Percentiles rank a stretch among this genome's conserved stretches.
phyloP scores from a whole-genome alignment of 2,888 invertebrate species.

The Thera obeliscata region DNA sequence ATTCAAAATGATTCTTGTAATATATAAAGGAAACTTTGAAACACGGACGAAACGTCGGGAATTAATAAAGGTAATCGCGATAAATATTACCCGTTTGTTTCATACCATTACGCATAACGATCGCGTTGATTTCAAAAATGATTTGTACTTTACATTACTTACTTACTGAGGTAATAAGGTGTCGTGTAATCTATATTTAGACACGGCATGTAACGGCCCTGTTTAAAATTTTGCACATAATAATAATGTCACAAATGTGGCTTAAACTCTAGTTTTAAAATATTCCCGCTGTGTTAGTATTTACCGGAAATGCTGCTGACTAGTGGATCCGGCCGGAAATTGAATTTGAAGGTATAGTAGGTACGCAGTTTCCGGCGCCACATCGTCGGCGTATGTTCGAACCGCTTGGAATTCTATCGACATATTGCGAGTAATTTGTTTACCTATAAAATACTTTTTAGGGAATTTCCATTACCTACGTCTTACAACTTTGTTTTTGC shows the following conservation, averaged over 20 bases:
- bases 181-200: too few species aligned
- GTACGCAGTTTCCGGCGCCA: constrained; percentile 74
- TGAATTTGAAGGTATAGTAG: constrained; percentile 72
- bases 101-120: too few species aligned
- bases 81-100: too few species aligned
- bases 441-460: constrained; percentile 12
- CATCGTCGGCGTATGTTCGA: constrained; percentile 51
- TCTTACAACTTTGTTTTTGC: too few species aligned
- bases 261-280: constrained; percentile 15
- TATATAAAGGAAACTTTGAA: too few species aligned
- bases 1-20: too few species aligned
- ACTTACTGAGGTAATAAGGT: too few species aligned
- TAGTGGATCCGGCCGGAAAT: constrained; percentile 79
- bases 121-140: too few species aligned
- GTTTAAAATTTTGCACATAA: background rate
- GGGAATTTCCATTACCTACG: background rate
- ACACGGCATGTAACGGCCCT: too few species aligned
- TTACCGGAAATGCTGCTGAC: constrained; percentile 64
- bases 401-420: constrained; percentile 58
- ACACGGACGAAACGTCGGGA: too few species aligned
- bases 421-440: constrained; percentile 51
- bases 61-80: too few species aligned
- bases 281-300: constrained; percentile 8
- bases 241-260: background rate
- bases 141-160: too few species aligned